Conservation (phyloP, 2,888 invertebrate species). For the Caenorhabditis sp. region DNA sequence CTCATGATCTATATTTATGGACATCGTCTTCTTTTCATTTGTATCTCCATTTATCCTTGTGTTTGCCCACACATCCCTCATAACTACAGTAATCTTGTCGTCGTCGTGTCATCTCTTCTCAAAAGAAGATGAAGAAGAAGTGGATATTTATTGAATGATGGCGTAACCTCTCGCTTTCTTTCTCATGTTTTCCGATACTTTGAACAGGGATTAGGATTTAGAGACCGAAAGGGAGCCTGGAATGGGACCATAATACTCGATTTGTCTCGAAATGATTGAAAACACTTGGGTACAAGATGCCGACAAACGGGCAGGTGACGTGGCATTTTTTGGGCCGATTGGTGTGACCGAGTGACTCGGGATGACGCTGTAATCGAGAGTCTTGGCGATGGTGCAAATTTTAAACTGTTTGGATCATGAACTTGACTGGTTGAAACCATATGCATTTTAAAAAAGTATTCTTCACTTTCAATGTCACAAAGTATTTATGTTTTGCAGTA, state of each 20-base stretch:
- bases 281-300: background rate
- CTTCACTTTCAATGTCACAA: constrained; percentile 19
- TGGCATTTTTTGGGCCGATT: background rate
- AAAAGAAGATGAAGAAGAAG: constrained; percentile 24
- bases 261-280: constrained; percentile 30
- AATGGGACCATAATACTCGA: background rate
- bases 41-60: constrained; percentile 41
- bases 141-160: constrained; percentile 43
- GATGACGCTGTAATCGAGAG: background rate
- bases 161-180: constrained; percentile 48
- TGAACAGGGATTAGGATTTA: constrained; percentile 41
- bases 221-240: background rate
- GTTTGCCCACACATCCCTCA: constrained; percentile 37
- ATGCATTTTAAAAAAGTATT: background rate
- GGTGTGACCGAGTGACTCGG: background rate
- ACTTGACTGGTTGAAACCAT: too few relatives aligned
- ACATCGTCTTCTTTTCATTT: constrained; percentile 39
- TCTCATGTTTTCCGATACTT: constrained; percentile 37
- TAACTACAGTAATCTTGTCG: constrained; percentile 32
- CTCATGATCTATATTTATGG: constrained; percentile 50
- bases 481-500: constrained; percentile 25
- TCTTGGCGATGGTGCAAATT: too few relatives aligned
- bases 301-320: constrained; percentile 18
- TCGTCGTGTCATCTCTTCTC: constrained; percentile 23
- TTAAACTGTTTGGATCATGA: too few relatives aligned